These are phyloP conservation scores for Ptychoptera albimana DNA, from an alignment of 2,888 invertebrate genomes.

Conservation along the genomic window DNA sequence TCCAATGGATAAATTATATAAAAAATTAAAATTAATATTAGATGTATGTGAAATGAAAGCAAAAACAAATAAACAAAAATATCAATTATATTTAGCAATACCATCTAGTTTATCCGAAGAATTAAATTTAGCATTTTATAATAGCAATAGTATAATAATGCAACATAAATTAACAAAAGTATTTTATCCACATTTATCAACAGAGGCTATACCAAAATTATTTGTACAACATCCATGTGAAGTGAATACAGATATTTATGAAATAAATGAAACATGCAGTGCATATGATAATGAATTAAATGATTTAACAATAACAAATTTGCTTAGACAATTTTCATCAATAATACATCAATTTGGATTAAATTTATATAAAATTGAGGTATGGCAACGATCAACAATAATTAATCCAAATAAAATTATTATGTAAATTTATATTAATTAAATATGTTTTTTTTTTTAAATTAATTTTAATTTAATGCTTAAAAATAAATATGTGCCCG, in stretches of 20 bases:
- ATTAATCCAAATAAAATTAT: too few relatives aligned
- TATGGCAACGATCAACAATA: slow-evolving; percentile 1
- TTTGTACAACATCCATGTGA: slow-evolving; percentile 29
- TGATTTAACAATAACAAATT: slow-evolving; percentile 16
- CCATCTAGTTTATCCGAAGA: slow-evolving; percentile 49
- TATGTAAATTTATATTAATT: too few relatives aligned
- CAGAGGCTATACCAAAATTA: slow-evolving; percentile 52
- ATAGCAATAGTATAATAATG: slow-evolving; percentile 30
- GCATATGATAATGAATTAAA: slow-evolving; percentile 12
- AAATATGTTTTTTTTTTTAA: too few relatives aligned
- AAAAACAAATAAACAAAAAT: slow-evolving; percentile 36
- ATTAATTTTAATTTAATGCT: too few relatives aligned
- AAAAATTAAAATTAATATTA: slow-evolving; percentile 38
- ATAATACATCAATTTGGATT: slow-evolving; percentile 35
- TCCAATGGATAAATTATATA: slow-evolving; percentile 37
- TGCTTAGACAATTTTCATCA: slow-evolving; percentile 24
- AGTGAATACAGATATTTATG: slow-evolving; percentile 21
- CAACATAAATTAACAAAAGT: slow-evolving; percentile 35
- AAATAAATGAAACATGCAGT: slow-evolving; percentile 21
- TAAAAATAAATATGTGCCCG: too few relatives aligned
- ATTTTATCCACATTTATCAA: slow-evolving; percentile 63
- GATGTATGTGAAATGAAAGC: slow-evolving; percentile 40
- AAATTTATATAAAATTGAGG: slow-evolving; percentile 32
- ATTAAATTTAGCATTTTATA: slow-evolving; percentile 32
- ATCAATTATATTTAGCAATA: slow-evolving; percentile 51